phyloP scores from a whole-genome alignment of 2,888 invertebrate species.

The Nomada fabriciana region DNA sequence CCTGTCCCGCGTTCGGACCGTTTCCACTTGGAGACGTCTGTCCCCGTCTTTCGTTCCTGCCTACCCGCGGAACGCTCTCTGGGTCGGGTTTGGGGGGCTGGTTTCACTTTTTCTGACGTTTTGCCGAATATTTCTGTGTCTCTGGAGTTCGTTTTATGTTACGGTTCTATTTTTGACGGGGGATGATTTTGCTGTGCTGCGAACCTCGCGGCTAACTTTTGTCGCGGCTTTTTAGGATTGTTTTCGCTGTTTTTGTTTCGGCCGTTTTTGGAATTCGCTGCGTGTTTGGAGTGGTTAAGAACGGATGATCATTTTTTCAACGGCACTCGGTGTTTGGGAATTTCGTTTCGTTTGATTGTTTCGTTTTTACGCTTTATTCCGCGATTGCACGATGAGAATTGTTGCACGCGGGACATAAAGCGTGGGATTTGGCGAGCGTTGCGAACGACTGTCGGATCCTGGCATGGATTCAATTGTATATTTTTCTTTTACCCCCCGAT shows the following conservation, averaged over 20 bases:
- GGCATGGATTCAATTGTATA: constrained; percentile 27
- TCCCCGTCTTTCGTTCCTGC: constrained; percentile 6
- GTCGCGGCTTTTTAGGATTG: too few relatives aligned
- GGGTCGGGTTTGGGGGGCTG: neutral
- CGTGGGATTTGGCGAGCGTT: neutral
- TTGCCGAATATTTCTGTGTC: neutral
- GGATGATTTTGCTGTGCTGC: too few relatives aligned
- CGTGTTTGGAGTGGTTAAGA: too few relatives aligned
- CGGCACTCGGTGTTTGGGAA: too few relatives aligned
- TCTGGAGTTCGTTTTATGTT: neutral
- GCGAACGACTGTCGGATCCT: neutral
- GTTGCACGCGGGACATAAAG: neutral
- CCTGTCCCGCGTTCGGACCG: neutral
- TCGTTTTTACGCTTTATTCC: neutral
- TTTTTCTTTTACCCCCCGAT: neutral
- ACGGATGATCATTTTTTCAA: too few relatives aligned
- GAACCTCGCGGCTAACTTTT: too few relatives aligned
- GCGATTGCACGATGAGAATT: neutral
- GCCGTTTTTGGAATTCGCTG: too few relatives aligned
- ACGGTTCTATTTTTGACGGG: neutral
- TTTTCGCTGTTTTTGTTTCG: too few relatives aligned
- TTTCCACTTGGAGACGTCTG: neutral
- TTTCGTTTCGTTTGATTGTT: too few relatives aligned
- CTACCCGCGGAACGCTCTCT: neutral
- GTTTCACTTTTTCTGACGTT: constrained; percentile 12